Percentiles rank a stretch among this genome's conserved stretches.
Conservation (phyloP, 1,140 invertebrate species). For the Euwallacea fornicatus region DNA sequence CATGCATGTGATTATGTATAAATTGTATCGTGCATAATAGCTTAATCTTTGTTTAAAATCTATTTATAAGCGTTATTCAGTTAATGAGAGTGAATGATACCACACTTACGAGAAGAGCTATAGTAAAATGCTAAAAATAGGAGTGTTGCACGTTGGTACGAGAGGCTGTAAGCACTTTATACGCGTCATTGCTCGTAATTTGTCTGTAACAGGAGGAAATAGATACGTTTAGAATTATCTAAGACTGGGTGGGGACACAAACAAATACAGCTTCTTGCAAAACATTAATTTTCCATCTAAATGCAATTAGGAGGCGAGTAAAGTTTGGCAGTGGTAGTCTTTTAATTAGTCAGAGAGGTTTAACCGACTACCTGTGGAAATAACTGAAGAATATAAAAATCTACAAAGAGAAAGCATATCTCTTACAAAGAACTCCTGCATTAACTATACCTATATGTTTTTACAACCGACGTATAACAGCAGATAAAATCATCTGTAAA, state of each 20-base stretch:
- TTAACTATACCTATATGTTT: conserved; percentile 18
- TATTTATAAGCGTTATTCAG: conserved; percentile 25
- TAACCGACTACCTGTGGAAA: background rate
- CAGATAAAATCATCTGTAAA: conserved; percentile 43
- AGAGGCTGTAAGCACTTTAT: background rate
- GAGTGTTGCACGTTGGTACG: background rate
- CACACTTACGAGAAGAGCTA: conserved; percentile 10
- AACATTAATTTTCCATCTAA: too few species aligned
- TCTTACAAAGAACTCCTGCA: conserved; percentile 9
- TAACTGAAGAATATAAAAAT: background rate
- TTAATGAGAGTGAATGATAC: conserved; percentile 19
- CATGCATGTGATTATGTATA: conserved; percentile 15
- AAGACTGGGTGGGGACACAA: too few species aligned
- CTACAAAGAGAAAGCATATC: background rate
- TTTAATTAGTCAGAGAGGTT: background rate
- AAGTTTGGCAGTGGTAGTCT: too few species aligned
- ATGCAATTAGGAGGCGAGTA: too few species aligned
- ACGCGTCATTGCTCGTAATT: background rate
- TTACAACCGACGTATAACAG: conserved; percentile 24
- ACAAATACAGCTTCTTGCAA: too few species aligned
- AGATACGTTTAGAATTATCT: too few species aligned
- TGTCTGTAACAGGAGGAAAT: too few species aligned
- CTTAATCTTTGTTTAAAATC: conserved; percentile 21
- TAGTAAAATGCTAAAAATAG: conserved; percentile 17
- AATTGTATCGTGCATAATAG: conserved; percentile 14